These are phyloP conservation scores for Etheostoma nigrum DNA, from an alignment of 2,797 vertebrate genomes.

Conservation along the genomic window DNA sequence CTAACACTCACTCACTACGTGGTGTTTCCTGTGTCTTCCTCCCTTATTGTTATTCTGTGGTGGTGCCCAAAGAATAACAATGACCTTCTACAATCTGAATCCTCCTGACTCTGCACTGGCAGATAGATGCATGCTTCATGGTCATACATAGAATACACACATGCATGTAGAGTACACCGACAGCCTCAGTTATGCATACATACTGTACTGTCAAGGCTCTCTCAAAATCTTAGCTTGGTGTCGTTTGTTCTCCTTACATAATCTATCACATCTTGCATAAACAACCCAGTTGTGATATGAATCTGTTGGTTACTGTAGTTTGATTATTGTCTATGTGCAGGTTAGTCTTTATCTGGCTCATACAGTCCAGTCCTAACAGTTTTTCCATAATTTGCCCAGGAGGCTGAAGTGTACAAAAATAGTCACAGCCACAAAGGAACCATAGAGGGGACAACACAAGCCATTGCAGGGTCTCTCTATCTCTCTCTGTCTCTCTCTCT, in stretches of 20 bases:
- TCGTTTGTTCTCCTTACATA: background rate
- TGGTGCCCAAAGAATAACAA: conserved; percentile 36
- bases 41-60: conserved; percentile 65
- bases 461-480: conserved; percentile 59
- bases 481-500: conserved; percentile 4
- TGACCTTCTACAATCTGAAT: conserved; percentile 45
- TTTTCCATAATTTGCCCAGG: conserved; percentile 49
- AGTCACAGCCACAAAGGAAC: conserved; percentile 70
- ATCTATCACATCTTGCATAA: background rate
- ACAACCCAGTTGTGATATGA: background rate
- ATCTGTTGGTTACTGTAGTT: conserved; percentile 15
- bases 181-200: conserved; percentile 11
- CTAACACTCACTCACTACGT: conserved; percentile 28
- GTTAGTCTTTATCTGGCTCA: conserved; percentile 2
- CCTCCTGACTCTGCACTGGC: conserved; percentile 41
- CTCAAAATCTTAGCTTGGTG: background rate
- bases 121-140: conserved; percentile 38
- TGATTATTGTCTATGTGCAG: conserved; percentile 2
- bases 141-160: conserved; percentile 15
- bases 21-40: conserved; percentile 51
- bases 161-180: background rate
- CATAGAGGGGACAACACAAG: conserved; percentile 68
- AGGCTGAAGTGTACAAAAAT: conserved; percentile 73
- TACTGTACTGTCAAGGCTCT: background rate
- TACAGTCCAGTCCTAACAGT: conserved; percentile 47